Percentiles rank a stretch among this genome's conserved stretches.
These are phyloP conservation scores for Apodemia zela DNA, from an alignment of 2,888 invertebrate genomes.

Conservation along the genomic window DNA sequence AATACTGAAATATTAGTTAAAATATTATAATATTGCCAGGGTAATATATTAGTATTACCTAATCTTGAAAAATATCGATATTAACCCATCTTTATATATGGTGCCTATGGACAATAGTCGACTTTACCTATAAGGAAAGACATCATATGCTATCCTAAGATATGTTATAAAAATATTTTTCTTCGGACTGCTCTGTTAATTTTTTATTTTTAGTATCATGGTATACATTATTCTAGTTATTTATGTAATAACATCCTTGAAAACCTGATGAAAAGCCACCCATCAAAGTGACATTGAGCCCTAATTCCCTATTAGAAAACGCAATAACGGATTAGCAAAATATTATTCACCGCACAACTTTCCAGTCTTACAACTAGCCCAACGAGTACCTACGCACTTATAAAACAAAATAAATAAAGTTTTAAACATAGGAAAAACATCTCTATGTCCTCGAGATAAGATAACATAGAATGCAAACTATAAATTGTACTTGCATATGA, in stretches of 20 bases:
- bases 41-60: too few species aligned
- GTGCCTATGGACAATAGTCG: too few species aligned
- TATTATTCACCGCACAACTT: constrained; percentile 46
- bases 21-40: too few species aligned
- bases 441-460: constrained; percentile 39
- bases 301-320: constrained; percentile 38
- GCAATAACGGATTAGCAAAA: constrained; percentile 47
- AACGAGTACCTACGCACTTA: constrained; percentile 50
- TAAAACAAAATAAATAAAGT: constrained; percentile 38
- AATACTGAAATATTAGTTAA: too few species aligned
- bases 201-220: too few species aligned
- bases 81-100: too few species aligned
- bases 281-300: constrained; percentile 10
- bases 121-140: too few species aligned
- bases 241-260: neutral
- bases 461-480: constrained; percentile 32
- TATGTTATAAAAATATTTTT: too few species aligned
- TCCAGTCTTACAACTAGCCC: constrained; percentile 53
- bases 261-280: constrained; percentile 11
- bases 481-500: constrained; percentile 53
- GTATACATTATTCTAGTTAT: neutral
- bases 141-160: too few species aligned
- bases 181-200: too few species aligned
- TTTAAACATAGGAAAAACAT: constrained; percentile 36
- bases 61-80: too few species aligned